Percentiles rank a stretch among this genome's conserved stretches.
Conservation (phyloP, 2,113 vertebrate species). For the Megaceryle torquata region DNA sequence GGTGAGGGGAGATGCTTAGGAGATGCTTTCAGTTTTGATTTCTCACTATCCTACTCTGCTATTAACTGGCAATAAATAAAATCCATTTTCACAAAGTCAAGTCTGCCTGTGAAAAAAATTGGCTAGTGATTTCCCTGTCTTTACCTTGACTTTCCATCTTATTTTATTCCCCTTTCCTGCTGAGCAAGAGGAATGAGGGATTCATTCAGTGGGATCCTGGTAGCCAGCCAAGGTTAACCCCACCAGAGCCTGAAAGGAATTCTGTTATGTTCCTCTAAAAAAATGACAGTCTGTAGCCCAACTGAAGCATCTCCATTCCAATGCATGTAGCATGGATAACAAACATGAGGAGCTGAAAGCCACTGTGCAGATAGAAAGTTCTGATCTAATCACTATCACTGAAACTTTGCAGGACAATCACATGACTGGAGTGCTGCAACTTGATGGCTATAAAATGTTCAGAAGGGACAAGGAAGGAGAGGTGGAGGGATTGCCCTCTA, state of each 20-base stretch:
- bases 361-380: not conserved
- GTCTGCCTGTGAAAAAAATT: not conserved
- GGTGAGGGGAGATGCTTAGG: not conserved
- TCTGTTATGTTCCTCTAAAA: not conserved
- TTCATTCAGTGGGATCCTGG: not conserved
- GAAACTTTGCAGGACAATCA: not conserved
- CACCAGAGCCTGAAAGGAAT: not conserved
- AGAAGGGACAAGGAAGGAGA: not conserved
- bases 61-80: not conserved
- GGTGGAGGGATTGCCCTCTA: not conserved
- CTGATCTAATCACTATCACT: not conserved
- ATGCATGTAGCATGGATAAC: accelerated
- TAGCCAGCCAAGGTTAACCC: not conserved
- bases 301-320: not conserved
- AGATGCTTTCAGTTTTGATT: not conserved
- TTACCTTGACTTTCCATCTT: not conserved
- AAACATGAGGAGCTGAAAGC: not conserved
- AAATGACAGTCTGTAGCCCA: not conserved
- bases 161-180: not conserved
- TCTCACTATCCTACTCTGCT: not conserved
- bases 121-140: not conserved
- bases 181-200: not conserved
- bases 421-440: not conserved
- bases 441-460: not conserved
- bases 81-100: not conserved